A percentile compares a stretch with the other conserved stretches of the same genome.
phyloP scores from a whole-genome alignment of 1,140 invertebrate species.

The Amyelois transitella region DNA sequence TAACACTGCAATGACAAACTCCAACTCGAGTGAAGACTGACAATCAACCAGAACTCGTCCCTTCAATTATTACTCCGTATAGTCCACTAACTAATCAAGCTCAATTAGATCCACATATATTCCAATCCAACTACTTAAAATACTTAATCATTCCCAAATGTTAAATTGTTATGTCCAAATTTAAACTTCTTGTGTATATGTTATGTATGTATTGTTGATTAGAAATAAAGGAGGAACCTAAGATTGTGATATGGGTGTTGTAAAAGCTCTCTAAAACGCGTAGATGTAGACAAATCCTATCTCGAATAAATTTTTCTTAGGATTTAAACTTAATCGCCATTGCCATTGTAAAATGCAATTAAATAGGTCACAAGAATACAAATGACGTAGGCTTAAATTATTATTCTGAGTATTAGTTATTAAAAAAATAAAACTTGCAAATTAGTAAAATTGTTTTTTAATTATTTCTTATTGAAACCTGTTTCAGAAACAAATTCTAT shows the following conservation, averaged over 20 bases:
- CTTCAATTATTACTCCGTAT: constrained; percentile 50
- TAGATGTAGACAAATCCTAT: constrained; percentile 42
- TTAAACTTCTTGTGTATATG: constrained; percentile 49
- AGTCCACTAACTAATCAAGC: constrained; percentile 22
- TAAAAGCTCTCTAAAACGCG: constrained; percentile 61
- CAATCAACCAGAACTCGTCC: constrained; percentile 37
- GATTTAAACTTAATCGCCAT: neutral
- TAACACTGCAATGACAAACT: constrained; percentile 42
- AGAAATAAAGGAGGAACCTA: constrained; percentile 44
- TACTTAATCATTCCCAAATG: constrained; percentile 48
- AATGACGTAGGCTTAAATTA: neutral
- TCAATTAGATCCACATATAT: neutral
- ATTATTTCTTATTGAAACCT: too few species aligned
- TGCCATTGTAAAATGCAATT: neutral
- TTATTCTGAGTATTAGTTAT: neutral
- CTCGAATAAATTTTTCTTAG: constrained; percentile 11
- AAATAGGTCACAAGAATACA: neutral
- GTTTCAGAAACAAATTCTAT: too few species aligned
- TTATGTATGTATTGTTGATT: constrained; percentile 63
- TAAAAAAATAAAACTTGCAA: neutral
- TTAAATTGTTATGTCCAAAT: constrained; percentile 57
- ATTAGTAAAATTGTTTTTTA: too few species aligned
- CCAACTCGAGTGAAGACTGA: constrained; percentile 62
- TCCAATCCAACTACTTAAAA: neutral
- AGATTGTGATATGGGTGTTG: constrained; percentile 72